These are phyloP conservation scores for Mythimna albipuncta DNA, from an alignment of 2,888 invertebrate genomes.

Conservation along the genomic window DNA sequence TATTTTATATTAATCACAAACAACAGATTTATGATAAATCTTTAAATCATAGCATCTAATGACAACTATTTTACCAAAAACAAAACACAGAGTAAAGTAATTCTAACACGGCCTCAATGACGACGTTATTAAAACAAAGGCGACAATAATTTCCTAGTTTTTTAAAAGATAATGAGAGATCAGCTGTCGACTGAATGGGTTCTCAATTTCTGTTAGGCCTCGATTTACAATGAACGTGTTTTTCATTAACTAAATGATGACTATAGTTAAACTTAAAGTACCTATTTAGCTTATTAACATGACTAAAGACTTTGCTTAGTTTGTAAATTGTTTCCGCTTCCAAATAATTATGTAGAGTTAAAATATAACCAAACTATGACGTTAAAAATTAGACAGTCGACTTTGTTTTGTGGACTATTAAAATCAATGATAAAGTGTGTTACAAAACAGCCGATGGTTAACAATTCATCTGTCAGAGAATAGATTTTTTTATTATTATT, in stretches of 20 bases:
- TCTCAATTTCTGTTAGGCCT: neutral
- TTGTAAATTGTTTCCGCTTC: neutral
- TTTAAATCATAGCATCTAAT: too few species aligned
- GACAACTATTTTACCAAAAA: too few species aligned
- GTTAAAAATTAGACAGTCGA: neutral
- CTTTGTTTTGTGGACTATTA: neutral
- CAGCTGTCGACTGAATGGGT: neutral
- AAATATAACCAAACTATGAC: neutral
- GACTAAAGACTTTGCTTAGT: neutral
- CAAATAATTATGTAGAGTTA: too few species aligned
- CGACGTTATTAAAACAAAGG: neutral
- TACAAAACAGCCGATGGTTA: neutral
- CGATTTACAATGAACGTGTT: neutral
- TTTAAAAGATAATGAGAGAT: neutral
- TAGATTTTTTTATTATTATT: too few species aligned
- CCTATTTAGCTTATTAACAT: neutral
- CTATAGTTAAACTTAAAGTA: neutral
- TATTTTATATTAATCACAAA: too few species aligned
- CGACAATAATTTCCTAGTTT: neutral
- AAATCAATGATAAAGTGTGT: neutral
- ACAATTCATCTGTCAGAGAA: neutral
- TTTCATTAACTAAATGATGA: neutral
- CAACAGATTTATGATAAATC: too few species aligned
- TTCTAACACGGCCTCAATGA: too few species aligned
- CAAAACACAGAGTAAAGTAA: too few species aligned